Conservation (phyloP, 2,797 vertebrate genomes). For the Ceyx erithaca region DNA sequence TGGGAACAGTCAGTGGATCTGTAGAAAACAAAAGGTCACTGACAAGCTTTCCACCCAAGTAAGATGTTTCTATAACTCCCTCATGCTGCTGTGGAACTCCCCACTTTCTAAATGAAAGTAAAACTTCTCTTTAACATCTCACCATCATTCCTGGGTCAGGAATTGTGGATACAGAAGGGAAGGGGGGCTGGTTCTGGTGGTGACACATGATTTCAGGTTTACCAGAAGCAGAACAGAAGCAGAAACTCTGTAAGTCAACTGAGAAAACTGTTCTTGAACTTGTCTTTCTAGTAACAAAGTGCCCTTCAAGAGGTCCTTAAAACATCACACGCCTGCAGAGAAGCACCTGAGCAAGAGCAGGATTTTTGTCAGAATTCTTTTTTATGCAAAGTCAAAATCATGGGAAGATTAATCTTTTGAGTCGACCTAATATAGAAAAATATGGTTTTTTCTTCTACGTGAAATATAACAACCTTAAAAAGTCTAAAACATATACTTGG, state of each 20-base stretch:
- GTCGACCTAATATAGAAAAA: not conserved
- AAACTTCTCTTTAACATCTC: not conserved
- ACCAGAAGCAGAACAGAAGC: not conserved
- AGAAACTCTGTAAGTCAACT: not conserved
- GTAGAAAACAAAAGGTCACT: conserved; percentile 23
- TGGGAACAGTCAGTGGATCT: not conserved
- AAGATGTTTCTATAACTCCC: not conserved
- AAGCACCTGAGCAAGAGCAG: not conserved
- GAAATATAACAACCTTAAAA: not conserved
- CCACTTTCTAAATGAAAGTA: not conserved
- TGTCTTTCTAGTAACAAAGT: not conserved
- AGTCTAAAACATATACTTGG: not conserved
- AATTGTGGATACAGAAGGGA: accelerated
- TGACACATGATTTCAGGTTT: not conserved
- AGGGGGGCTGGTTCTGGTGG: not conserved
- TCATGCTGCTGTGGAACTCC: not conserved
- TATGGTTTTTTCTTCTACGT: not conserved
- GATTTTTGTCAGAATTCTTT: not conserved
- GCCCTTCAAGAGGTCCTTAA: not conserved
- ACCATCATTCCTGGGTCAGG: not conserved
- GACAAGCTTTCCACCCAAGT: conserved; percentile 23
- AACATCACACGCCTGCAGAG: not conserved
- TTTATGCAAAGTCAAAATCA: not conserved
- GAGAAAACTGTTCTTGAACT: not conserved
- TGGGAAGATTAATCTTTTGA: not conserved